Percentiles rank a stretch among this genome's conserved stretches.
Evolutionary conservation across 1,140 invertebrate genomes (phyloP).

Genomic region (Polyergus mexicanus): DNA sequence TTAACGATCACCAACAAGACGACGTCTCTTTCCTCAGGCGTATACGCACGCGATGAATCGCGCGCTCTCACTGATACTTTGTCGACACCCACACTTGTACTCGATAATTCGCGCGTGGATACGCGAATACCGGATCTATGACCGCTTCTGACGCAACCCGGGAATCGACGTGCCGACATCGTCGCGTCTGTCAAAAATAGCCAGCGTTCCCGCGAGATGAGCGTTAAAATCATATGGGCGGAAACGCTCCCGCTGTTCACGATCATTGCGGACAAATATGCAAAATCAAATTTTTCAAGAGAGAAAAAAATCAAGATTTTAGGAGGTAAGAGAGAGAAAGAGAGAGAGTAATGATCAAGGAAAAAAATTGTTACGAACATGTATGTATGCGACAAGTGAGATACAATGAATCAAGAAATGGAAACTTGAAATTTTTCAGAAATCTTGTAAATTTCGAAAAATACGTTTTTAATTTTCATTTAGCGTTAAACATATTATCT

Average conservation of each 20-base stretch:
- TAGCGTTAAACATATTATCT: not conserved
- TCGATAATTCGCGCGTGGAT: slow-evolving; percentile 24
- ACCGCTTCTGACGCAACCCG: slow-evolving; percentile 46
- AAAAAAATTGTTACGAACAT: not conserved
- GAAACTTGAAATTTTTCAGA: not conserved
- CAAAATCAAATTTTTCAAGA: not conserved
- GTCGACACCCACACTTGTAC: slow-evolving; percentile 14
- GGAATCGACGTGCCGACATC: slow-evolving; percentile 27
- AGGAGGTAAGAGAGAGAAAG: too few species aligned
- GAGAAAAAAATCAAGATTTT: not conserved
- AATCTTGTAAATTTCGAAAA: not conserved
- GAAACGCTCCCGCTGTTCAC: slow-evolving; percentile 8
- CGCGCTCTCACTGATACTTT: slow-evolving; percentile 59
- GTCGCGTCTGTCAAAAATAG: slow-evolving; percentile 50
- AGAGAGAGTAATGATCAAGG: too few species aligned
- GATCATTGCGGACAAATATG: not conserved
- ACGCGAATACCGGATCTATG: slow-evolving; percentile 24
- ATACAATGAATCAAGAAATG: too few species aligned
- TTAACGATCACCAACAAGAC: slow-evolving; percentile 72
- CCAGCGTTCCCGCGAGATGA: slow-evolving; percentile 16
- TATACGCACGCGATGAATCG: slow-evolving; percentile 70
- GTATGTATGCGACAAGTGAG: too few species aligned
- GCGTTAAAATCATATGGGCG: slow-evolving; percentile 9
- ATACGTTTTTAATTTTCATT: too few species aligned
- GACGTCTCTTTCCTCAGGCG: slow-evolving; percentile 70